Evolutionary conservation across 1,140 invertebrate genomes (phyloP).

Genomic region (Caenorhabditis remanei): DNA sequence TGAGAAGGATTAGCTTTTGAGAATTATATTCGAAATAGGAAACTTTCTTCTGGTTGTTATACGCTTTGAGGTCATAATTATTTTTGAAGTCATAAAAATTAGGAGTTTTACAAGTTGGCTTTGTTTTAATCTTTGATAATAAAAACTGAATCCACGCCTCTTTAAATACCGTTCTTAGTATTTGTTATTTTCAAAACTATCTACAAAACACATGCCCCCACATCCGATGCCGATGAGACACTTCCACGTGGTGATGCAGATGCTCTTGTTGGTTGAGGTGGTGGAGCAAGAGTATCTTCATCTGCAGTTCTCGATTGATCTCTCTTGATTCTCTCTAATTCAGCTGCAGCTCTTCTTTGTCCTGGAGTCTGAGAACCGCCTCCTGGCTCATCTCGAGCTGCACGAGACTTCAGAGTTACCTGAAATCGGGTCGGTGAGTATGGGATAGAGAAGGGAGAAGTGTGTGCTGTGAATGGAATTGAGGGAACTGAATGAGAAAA

Average conservation of each 20-base stretch:
- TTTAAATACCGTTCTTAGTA: too few species aligned
- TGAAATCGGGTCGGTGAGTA: conserved; percentile 48
- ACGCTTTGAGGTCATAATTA: too few species aligned
- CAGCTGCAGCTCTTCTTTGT: conserved; percentile 72
- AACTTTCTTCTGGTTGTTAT: too few species aligned
- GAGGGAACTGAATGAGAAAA: not conserved
- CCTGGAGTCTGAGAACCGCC: conserved; percentile 68
- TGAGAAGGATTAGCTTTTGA: too few species aligned
- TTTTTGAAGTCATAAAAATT: too few species aligned
- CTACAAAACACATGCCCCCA: conserved; percentile 28
- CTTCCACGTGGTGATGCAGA: conserved; percentile 26
- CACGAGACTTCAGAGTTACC: conserved; percentile 67
- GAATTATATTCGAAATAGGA: too few species aligned
- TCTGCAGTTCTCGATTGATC: conserved; percentile 69
- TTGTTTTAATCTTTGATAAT: too few species aligned
- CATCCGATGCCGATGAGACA: not conserved
- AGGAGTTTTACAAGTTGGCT: too few species aligned
- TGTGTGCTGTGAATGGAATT: not conserved
- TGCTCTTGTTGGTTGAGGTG: not conserved
- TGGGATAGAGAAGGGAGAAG: not conserved
- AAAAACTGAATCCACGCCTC: too few species aligned
- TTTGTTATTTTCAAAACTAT: not conserved
- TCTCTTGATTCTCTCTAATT: conserved; percentile 74
- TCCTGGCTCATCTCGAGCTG: conserved; percentile 67
- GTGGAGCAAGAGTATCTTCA: conserved; percentile 62